A percentile compares a stretch with the other conserved stretches of the same genome.
These are phyloP conservation scores for Perizoma affinitatum DNA, from an alignment of 2,888 invertebrate species.

Conservation along the genomic window DNA sequence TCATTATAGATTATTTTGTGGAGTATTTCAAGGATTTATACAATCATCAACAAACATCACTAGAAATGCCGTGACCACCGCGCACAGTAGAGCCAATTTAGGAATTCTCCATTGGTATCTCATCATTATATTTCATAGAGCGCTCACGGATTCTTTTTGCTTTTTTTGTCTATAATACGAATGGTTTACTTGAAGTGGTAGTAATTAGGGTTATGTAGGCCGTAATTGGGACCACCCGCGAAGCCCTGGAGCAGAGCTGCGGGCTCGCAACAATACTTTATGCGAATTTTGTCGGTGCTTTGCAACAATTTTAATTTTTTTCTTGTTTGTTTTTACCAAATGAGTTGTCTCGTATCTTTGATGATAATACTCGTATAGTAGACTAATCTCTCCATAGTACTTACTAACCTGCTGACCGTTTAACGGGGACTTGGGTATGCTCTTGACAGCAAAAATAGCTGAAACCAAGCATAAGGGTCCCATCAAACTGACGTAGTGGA, in stretches of 20 bases:
- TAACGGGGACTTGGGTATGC: too few relatives aligned
- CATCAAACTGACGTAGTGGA: too few relatives aligned
- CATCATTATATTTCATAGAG: conserved; percentile 58
- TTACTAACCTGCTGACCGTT: too few relatives aligned
- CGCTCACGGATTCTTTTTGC: conserved; percentile 48
- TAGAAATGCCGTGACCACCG: conserved; percentile 44
- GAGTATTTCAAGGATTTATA: conserved; percentile 9
- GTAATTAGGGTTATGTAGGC: conserved; percentile 62
- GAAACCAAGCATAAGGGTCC: too few relatives aligned
- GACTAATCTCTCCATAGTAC: too few relatives aligned
- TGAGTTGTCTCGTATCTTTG: too few relatives aligned
- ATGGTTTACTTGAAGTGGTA: conserved; percentile 60
- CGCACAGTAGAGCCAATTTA: conserved; percentile 50
- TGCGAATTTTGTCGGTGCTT: conserved; percentile 56
- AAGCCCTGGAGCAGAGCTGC: conserved; percentile 45
- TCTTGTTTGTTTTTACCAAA: too few relatives aligned
- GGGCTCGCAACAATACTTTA: conserved; percentile 49
- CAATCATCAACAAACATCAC: conserved; percentile 37
- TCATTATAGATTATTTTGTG: conserved; percentile 1
- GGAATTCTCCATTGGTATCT: conserved; percentile 51
- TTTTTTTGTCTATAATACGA: conserved; percentile 50
- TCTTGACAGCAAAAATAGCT: too few relatives aligned
- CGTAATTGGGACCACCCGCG: conserved; percentile 71
- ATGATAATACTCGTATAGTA: too few relatives aligned
- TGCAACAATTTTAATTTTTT: too few relatives aligned